A percentile compares a stretch with the other conserved stretches of the same genome.
Conservation (phyloP, 2,113 vertebrate genomes). For the Oreochromis niloticus region DNA sequence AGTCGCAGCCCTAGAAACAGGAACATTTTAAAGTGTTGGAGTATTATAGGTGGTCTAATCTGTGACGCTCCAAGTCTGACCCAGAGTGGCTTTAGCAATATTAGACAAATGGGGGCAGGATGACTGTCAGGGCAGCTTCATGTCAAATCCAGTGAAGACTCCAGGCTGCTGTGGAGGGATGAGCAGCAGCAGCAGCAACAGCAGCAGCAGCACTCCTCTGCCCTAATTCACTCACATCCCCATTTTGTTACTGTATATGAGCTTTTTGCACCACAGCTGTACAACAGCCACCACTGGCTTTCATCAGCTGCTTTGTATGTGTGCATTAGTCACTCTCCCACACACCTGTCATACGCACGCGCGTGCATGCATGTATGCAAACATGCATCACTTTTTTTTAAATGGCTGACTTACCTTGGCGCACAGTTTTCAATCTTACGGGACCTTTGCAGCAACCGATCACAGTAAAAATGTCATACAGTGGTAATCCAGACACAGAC, state of each 20-base stretch:
- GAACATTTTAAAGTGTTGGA: not conserved
- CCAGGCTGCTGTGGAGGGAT: constrained; percentile 21
- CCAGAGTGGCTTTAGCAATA: constrained; percentile 19
- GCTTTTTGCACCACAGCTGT: not conserved
- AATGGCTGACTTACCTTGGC: constrained; percentile 75
- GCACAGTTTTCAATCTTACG: constrained; percentile 84
- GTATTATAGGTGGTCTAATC: constrained; percentile 15
- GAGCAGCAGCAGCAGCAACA: not conserved
- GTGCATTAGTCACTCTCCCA: not conserved
- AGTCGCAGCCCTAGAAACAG: not conserved
- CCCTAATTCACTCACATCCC: constrained; percentile 13
- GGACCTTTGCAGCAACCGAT: constrained; percentile 80
- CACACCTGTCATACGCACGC: not conserved
- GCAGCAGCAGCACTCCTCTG: not conserved
- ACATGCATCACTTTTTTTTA: not conserved
- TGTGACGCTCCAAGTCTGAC: constrained; percentile 31
- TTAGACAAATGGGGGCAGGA: constrained; percentile 36
- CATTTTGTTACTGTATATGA: not conserved
- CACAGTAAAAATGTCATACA: constrained; percentile 84
- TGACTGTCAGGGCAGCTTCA: constrained; percentile 51
- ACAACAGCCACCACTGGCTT: not conserved
- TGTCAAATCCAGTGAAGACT: constrained; percentile 33
- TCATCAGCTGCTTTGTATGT: not conserved
- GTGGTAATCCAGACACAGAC: constrained; percentile 88
- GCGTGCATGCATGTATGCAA: not conserved